Evolutionary conservation across 2,113 vertebrate species (phyloP).

Genomic region (Aspidoscelis tigris): DNA sequence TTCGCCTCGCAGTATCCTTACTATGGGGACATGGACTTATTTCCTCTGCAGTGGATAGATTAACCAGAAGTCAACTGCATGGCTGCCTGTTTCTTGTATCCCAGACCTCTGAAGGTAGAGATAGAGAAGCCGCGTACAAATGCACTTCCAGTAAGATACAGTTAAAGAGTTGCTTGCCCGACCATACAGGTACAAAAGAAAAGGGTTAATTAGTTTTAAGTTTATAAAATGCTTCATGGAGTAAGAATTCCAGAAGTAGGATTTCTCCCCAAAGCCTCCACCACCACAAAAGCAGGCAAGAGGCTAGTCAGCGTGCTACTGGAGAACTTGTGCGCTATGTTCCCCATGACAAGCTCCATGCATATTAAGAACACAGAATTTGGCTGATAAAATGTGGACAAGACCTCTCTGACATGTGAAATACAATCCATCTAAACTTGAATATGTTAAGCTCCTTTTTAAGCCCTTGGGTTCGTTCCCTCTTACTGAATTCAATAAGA

Average conservation of each 20-base stretch:
- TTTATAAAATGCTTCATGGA: not conserved
- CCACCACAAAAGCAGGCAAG: no score
- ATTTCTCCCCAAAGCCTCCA: not conserved
- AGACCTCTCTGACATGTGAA: not conserved
- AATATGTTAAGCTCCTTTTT: not conserved
- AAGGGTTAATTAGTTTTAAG: not conserved
- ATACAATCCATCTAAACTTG: not conserved
- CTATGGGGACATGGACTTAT: no score
- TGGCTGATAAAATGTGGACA: not conserved
- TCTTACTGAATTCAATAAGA: not conserved
- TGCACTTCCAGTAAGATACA: not conserved
- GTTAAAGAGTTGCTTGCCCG: not conserved
- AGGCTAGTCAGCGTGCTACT: not conserved
- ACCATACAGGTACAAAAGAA: not conserved
- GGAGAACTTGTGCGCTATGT: not conserved
- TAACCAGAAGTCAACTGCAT: not conserved
- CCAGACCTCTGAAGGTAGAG: not conserved
- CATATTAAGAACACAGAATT: not conserved
- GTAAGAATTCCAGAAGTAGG: not conserved
- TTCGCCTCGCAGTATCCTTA: no score
- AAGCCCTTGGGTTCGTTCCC: not conserved
- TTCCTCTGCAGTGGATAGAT: no score
- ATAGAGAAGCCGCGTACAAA: not conserved
- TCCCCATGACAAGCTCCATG: not conserved
- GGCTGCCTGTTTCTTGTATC: not conserved